phyloP scores from a whole-genome alignment of 2,888 invertebrate genomes.

The Drosophila anceps region DNA sequence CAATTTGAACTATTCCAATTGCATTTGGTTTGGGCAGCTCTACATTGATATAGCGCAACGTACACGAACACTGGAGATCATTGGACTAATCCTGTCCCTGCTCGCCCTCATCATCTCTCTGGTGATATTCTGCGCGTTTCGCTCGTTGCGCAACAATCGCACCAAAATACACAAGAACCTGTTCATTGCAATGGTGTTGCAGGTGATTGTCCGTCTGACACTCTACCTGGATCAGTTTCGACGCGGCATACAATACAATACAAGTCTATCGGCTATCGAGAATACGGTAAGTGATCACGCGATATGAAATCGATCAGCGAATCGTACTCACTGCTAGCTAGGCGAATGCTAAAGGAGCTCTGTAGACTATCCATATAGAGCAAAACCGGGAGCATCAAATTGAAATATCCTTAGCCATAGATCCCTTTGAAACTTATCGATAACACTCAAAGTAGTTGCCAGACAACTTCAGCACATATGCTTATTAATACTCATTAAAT shows the following conservation, averaged over 20 bases:
- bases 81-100: slow-evolving; percentile 93
- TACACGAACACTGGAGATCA: slow-evolving; percentile 92
- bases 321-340: too few species aligned
- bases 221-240: slow-evolving; percentile 91
- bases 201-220: slow-evolving; percentile 90
- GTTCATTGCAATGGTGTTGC: slow-evolving; percentile 92
- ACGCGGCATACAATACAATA: slow-evolving; percentile 81
- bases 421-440: neutral
- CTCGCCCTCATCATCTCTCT: slow-evolving; percentile 91
- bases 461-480: neutral
- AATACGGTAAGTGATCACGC: slow-evolving; percentile 87
- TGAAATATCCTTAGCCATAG: too few species aligned
- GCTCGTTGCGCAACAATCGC: slow-evolving; percentile 92
- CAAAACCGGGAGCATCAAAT: neutral
- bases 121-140: slow-evolving; percentile 92
- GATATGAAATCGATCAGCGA: neutral
- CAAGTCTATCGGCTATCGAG: slow-evolving; percentile 87
- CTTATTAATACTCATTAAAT: neutral
- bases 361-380: neutral
- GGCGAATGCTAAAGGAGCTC: neutral
- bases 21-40: slow-evolving; percentile 85
- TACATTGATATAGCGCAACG: slow-evolving; percentile 89
- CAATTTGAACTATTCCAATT: neutral
- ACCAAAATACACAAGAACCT: slow-evolving; percentile 95
- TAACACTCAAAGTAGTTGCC: neutral